Percentiles rank a stretch among this genome's conserved stretches.
These are phyloP conservation scores for Anticlea derivata DNA, from an alignment of 2,888 invertebrate species.

Conservation along the genomic window DNA sequence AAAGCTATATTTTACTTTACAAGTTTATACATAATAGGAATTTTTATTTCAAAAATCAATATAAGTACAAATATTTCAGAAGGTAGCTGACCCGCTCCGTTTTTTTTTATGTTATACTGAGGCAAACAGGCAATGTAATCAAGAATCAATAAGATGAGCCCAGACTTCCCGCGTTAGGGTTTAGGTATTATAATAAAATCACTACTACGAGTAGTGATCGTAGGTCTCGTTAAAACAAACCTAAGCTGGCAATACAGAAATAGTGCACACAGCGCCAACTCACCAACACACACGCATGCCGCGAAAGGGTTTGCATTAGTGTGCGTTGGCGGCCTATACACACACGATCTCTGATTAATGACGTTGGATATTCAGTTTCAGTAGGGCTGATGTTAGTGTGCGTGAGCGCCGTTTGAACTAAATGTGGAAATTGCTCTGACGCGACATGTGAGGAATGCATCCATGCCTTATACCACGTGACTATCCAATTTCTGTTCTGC, in stretches of 20 bases:
- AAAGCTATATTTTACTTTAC: too few species aligned
- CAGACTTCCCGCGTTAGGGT: too few species aligned
- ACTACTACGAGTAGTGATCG: too few species aligned
- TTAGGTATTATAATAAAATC: too few species aligned
- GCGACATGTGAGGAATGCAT: constrained; percentile 53
- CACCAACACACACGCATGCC: constrained; percentile 41
- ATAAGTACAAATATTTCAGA: too few species aligned
- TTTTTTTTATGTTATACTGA: too few species aligned
- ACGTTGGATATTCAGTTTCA: constrained; percentile 46
- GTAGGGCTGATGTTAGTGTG: constrained; percentile 34
- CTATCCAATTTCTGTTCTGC: constrained; percentile 4
- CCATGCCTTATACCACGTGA: constrained; percentile 34
- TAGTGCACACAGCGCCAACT: constrained; percentile 35
- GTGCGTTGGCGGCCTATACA: constrained; percentile 30
- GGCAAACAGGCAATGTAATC: too few species aligned
- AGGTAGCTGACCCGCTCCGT: too few species aligned
- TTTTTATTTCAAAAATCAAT: too few species aligned
- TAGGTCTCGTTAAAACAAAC: constrained; percentile 1
- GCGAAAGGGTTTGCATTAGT: constrained; percentile 48
- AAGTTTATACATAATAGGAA: too few species aligned
- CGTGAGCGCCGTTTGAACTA: constrained; percentile 52
- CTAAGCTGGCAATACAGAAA: constrained; percentile 34
- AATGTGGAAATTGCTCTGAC: constrained; percentile 63
- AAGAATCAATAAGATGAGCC: too few species aligned
- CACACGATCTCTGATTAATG: constrained; percentile 50